Percentiles rank a stretch among this genome's conserved stretches.
Evolutionary conservation across 2,888 invertebrate species (phyloP).

Genomic region (Eristalis pertinax): DNA sequence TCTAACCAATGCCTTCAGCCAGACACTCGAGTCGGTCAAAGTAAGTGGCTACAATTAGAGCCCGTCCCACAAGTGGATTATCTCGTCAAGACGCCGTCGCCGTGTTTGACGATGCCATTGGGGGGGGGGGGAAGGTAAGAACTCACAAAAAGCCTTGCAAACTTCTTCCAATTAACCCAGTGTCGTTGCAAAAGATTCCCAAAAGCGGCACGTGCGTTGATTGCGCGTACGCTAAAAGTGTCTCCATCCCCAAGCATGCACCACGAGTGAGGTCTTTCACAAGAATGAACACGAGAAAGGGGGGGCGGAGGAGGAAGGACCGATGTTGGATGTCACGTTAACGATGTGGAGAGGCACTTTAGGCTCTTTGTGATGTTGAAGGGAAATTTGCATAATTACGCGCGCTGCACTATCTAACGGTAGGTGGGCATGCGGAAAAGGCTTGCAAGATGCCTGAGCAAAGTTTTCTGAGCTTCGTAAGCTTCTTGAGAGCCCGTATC

Average conservation of each 20-base stretch:
- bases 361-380: slow-evolving; percentile 31
- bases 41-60: slow-evolving; percentile 56
- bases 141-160: slow-evolving; percentile 31
- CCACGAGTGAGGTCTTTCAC: slow-evolving; percentile 14
- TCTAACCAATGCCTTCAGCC: neutral
- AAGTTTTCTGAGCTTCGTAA: slow-evolving; percentile 54
- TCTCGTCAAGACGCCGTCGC: slow-evolving; percentile 37
- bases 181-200: slow-evolving; percentile 35
- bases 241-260: slow-evolving; percentile 21
- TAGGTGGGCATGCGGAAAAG: slow-evolving; percentile 5
- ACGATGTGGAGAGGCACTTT: slow-evolving; percentile 49
- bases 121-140: neutral
- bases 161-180: slow-evolving; percentile 62
- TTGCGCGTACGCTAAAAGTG: slow-evolving; percentile 48
- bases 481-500: slow-evolving; percentile 45
- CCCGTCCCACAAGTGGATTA: slow-evolving; percentile 58
- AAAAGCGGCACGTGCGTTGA: slow-evolving; percentile 58
- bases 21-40: slow-evolving; percentile 3
- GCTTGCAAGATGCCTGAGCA: slow-evolving; percentile 43
- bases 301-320: neutral
- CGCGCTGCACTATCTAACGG: slow-evolving; percentile 18
- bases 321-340: slow-evolving; percentile 39
- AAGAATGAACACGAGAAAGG: slow-evolving; percentile 1
- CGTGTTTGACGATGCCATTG: slow-evolving; percentile 10
- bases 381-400: slow-evolving; percentile 62